Base-by-base conservation (phyloP, 1,140 invertebrate genomes). In the Solenopsis fugax region DNA sequence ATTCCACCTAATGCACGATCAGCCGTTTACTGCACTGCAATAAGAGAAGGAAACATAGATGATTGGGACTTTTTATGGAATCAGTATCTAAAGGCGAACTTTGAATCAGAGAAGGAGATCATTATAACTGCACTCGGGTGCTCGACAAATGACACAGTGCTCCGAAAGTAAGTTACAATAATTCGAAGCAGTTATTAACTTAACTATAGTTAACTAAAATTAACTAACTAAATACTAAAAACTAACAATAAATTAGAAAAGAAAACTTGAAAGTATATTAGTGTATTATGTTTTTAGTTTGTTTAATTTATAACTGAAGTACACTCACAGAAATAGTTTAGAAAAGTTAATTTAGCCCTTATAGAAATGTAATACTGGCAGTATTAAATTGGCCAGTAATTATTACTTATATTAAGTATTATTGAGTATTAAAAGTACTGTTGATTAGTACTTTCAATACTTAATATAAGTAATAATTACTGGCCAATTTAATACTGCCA, bases 91-190 rank as follows among this genome's bases (percentile, higher is more conserved):
- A 87, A 93, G 0, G 95, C 95, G 0, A 93, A 96, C 52, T 96
- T 96, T 78, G 95, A 96, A 0, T 95, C 96, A 0, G 96, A 97
- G 77, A 96, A 96, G 93, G 95, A 96, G 18, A 94, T 96, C 18
- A 96, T 97, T n/a, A 92, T 97, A 0, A 93, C 95, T 0, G 95
- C 96, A 2, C 94, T 97, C 1, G 96, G 96, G 2, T 97, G 96
- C 90, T 96, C 96, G 5, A 95, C 84, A 56, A 93, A 96, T 54
- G 85, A 91, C 4, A 88, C 91, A 45, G 91, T 94, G 3, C 82
- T 96, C 2, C 87, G 92, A 18, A 93, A 95, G 96, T 97, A 92
- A 95, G 94, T 50, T 91, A 5, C 48, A 2, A 37, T 1, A 77
- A 0, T 0, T 34, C 64, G 5, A 13, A 56, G 34, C 3, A 71